These are phyloP conservation scores for Anser brachyrhynchus DNA, from an alignment of 2,113 vertebrate species.

Conservation along the genomic window DNA sequence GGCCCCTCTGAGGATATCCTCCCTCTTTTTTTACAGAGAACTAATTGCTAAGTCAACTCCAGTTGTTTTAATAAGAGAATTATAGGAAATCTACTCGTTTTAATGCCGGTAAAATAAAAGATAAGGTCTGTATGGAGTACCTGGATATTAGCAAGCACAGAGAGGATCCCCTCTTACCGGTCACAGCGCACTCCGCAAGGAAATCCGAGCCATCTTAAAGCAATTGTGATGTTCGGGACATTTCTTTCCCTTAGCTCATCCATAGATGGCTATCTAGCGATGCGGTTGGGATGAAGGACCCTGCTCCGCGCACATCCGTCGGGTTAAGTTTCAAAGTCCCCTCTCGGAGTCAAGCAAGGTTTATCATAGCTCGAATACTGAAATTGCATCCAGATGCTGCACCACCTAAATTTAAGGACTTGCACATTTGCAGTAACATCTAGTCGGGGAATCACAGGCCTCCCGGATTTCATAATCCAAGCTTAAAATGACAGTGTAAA, in stretches of 20 bases:
- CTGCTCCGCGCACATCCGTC: accelerated
- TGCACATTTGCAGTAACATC: not conserved
- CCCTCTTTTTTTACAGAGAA: not conserved
- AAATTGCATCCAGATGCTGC: not conserved
- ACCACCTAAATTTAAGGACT: not conserved
- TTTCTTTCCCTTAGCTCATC: not conserved
- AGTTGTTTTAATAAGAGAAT: slow-evolving; percentile 22
- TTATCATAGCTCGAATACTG: not conserved
- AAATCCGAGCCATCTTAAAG: not conserved
- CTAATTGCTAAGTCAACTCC: slow-evolving; percentile 8
- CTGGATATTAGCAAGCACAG: not conserved
- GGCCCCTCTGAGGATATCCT: slow-evolving; percentile 28
- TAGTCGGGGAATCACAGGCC: not conserved
- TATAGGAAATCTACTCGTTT: not conserved
- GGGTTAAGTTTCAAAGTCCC: not conserved
- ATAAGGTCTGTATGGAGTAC: not conserved
- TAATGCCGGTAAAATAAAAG: slow-evolving; percentile 9
- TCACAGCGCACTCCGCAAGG: not conserved
- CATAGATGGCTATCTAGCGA: not conserved
- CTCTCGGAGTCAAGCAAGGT: not conserved
- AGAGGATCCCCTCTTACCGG: not conserved
- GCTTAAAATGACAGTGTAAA: not conserved
- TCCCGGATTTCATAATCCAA: not conserved
- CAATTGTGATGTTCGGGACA: not conserved
- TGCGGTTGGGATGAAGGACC: accelerated